Evolutionary conservation across 2,113 vertebrate genomes (phyloP), one percentile per base, ranked within the genome.

Genomic region (Daphoenositta chrysoptera): DNA sequence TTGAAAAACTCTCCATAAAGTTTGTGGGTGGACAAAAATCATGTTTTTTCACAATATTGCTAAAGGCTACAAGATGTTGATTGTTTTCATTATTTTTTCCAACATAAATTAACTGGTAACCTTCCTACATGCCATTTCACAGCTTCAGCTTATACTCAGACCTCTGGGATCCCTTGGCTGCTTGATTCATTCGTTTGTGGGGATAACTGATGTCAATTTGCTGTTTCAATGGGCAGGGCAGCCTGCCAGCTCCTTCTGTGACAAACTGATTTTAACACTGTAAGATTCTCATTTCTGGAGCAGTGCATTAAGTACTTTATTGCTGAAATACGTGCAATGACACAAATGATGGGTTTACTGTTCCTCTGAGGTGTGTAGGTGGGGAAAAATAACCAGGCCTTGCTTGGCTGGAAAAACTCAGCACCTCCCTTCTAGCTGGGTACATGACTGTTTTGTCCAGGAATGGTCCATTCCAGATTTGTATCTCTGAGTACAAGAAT

Each of bases 221-320:
- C 84, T 95, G 54, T 87, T 94, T 68, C 81, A 93, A 60, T 79
- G 63, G 85, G n/a, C 73, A 94, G 78, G 93, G 95, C 81, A 95
- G 19, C 33, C 48, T 91, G 87, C 91, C 94, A 96, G 77, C 35
- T 78, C 76, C 53, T 92, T 75, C 89, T 94, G 81, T 89, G 87
- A 89, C 84, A 95, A 92, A 96, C 87, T 76, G 87, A 93, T 94
- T 93, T 95, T 78, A 93, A 71, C 6, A 21, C 57, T 82, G 5
- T 76, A 78, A 87, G 72, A 69, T 68, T 82, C 77, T 45, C 37
- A 6, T 91, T 95, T 89, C 87, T 96, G 61, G 53, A 86, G 83
- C 60, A 75, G 53, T 79, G 69, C 28, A 60, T 94, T 75, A 82
- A 85, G 70, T 45, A 57, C 40, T 94, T 95, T 71, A 65, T 89